phyloP scores from a whole-genome alignment of 2,797 vertebrate species.

The Thunnus albacares region DNA sequence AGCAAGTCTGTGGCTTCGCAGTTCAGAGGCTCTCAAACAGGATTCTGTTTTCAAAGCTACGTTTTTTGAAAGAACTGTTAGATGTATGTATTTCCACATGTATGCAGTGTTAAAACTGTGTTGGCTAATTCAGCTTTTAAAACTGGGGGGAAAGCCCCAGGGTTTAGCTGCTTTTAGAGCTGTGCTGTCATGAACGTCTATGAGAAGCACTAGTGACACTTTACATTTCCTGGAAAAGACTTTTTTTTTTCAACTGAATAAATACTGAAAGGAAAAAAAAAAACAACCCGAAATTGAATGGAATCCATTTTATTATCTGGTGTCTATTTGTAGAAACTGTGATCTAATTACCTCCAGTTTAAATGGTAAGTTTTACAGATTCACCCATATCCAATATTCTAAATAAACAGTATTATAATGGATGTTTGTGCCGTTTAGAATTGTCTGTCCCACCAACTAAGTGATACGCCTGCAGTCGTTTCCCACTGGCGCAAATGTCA shows the following conservation, averaged over 20 bases:
- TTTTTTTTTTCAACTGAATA: constrained; percentile 35
- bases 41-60: background rate
- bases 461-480: background rate
- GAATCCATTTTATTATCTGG: background rate
- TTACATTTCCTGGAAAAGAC: constrained; percentile 17
- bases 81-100: constrained; percentile 1
- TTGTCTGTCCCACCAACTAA: background rate
- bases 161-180: constrained; percentile 40
- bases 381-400: background rate
- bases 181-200: background rate
- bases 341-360: background rate
- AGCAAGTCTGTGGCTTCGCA: background rate
- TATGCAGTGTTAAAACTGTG: background rate
- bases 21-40: background rate
- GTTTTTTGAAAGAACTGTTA: background rate
- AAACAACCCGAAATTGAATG: background rate
- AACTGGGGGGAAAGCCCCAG: constrained; percentile 25
- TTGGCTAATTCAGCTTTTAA: constrained; percentile 9
- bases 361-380: background rate
- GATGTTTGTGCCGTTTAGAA: background rate
- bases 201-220: constrained; percentile 28
- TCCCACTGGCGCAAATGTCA: constrained; percentile 6
- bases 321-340: background rate
- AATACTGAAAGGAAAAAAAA: constrained; percentile 13
- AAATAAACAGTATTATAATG: background rate